phyloP scores from a whole-genome alignment of 1,140 invertebrate genomes.

The Bombus superbus region DNA sequence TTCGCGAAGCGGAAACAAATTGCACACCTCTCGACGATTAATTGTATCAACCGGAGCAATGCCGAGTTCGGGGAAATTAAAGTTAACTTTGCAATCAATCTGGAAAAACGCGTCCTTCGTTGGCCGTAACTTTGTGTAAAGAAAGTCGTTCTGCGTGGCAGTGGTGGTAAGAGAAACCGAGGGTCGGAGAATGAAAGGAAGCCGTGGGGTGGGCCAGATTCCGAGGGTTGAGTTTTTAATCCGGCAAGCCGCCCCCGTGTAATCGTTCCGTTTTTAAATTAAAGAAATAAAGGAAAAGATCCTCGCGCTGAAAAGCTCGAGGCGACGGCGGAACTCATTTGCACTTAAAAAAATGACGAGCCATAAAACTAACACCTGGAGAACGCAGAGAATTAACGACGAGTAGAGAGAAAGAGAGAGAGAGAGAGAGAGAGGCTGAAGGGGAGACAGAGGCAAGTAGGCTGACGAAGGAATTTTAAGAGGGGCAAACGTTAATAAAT shows the following conservation, averaged over 20 bases:
- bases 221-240: conserved; percentile 72
- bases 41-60: neutral
- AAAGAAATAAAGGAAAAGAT: conserved; percentile 77
- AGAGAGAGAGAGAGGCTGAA: conserved; percentile 14
- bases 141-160: conserved; percentile 44
- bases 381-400: conserved; percentile 73
- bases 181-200: conserved; percentile 56
- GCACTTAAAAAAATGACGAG: conserved; percentile 82
- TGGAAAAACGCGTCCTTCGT: conserved; percentile 37
- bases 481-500: conserved; percentile 78
- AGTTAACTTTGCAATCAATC: conserved; percentile 59
- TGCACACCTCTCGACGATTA: neutral
- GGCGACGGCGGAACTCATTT: conserved; percentile 78
- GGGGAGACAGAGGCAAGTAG: conserved; percentile 20
- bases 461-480: conserved; percentile 61
- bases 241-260: conserved; percentile 72
- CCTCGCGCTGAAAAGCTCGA: conserved; percentile 51
- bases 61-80: conserved; percentile 10
- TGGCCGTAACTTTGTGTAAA: conserved; percentile 43
- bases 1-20: neutral
- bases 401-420: conserved; percentile 15
- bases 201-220: conserved; percentile 29
- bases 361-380: conserved; percentile 80
- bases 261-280: conserved; percentile 79
- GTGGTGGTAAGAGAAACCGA: conserved; percentile 45